Evolutionary conservation across 2,113 vertebrate genomes (phyloP), one percentile per base, ranked within the genome.

Genomic region (Podilymbus podiceps): DNA sequence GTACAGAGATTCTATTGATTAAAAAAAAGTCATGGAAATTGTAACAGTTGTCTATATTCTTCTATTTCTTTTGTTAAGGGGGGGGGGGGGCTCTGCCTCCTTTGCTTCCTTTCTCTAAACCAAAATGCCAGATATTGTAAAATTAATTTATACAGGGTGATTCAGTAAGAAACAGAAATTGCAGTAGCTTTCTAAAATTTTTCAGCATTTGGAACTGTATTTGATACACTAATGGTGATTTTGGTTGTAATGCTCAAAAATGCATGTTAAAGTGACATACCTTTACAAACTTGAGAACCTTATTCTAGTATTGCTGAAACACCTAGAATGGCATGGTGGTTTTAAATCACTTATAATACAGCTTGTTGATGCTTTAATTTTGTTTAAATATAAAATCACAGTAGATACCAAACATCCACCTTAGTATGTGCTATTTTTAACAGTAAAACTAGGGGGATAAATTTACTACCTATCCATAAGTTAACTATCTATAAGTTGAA

Each of bases 1-100:
- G 83, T 97, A 91, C 81, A 68, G 93, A 88, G 85, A 93, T 95
- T 93, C 97, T 92, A 85, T 97, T 96, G 92, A 97, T 92, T 95
- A 80, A 78, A 56, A 69, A 85, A 42, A 42, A 42, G 19, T 79
- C 75, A 55, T 24, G 33, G 74, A 83, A 88, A 93, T 91, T 44
- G 25, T 92, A 78, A 60, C 47, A 42, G 67, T 97, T 94, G 90
- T 96, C 97, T 93, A 52, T 91, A 63, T 75, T 96, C 76, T 46
- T 96, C 69, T 25, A 66, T n/a, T 91, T 96, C 33, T 94, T 95
- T 58, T 80, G 88, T 52, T 23, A 76, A 95, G 95, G 33, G 22
- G 7, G 6, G 22, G 7, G 6, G 38, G 15, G 11, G 3, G 33
- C 8, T 72, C 55, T 58, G 17, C 74, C 33, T 90, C 28, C 30